Evolutionary conservation across 2,888 invertebrate genomes (phyloP).

Genomic region (Volucella bombylans): DNA sequence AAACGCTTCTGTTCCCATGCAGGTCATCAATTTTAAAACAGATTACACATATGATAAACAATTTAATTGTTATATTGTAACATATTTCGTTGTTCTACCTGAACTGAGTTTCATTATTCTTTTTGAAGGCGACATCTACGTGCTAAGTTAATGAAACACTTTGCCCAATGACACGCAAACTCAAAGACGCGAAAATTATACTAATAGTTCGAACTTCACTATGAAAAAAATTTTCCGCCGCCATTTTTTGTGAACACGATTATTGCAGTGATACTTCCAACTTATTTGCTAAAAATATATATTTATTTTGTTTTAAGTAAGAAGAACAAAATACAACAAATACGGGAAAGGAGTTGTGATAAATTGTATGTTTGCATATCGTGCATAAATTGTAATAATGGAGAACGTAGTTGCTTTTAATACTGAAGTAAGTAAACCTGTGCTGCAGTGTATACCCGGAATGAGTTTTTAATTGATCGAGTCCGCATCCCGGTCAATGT

Average conservation of each 20-base stretch:
- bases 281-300: slow-evolving; percentile 42
- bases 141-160: background rate
- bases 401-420: slow-evolving; percentile 82
- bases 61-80: too few species aligned
- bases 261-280: slow-evolving; percentile 45
- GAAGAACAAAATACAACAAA: slow-evolving; percentile 27
- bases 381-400: slow-evolving; percentile 76
- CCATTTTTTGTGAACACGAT: slow-evolving; percentile 62
- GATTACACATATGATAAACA: too few species aligned
- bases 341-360: slow-evolving; percentile 11
- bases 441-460: background rate
- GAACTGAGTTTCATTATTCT: background rate
- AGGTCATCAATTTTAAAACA: too few species aligned
- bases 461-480: background rate
- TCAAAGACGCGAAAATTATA: slow-evolving; percentile 46
- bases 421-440: slow-evolving; percentile 80
- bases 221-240: slow-evolving; percentile 54
- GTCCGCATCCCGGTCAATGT: slow-evolving; percentile 45
- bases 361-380: slow-evolving; percentile 32
- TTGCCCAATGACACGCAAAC: slow-evolving; percentile 46
- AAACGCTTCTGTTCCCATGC: too few species aligned
- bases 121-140: slow-evolving; percentile 1
- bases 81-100: background rate
- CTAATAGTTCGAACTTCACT: slow-evolving; percentile 54
- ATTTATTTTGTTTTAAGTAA: background rate